Evolutionary conservation across 2,888 invertebrate genomes (phyloP), one percentile per base, ranked within the genome.

Genomic region (Sarcophaga rosellei): DNA sequence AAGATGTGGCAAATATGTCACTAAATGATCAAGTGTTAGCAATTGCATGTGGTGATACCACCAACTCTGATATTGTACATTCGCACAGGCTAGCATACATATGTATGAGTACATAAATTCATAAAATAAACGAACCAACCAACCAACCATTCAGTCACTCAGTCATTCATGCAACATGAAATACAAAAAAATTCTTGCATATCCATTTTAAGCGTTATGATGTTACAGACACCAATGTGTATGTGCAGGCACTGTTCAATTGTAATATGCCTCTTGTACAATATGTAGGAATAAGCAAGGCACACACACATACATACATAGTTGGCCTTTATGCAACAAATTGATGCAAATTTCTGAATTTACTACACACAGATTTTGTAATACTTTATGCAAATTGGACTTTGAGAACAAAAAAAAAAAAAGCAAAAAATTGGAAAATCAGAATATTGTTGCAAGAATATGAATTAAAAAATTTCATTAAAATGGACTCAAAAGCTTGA

Each of bases 11-110:
- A 80, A 81, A 83, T 81, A 80, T 83, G 83, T 86, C 86, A 86
- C 86, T 81, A 86, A 86, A 80, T 86, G 86, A 86, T 86, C 86
- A 83, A 86, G 86, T 86, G 83, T 86, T 86, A 81, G 86, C 78
- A 81, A 85, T 81, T 81, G 73, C 81, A 81, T 81, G 76, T 83
- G 86, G 83, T 76, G 75, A 80, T 79, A 68, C 85, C 81, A 81
- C 35, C 72, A 68, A 74, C 15, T 2, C 35, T 25, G 5, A 76
- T 81, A 57, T 59, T 78, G 74, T 69, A 74, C 78, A 79, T 63
- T 11, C 23, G 59, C 21, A 20, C 53, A 73, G 5, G 6, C 65
- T 35, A 23, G 35, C 53, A 53, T 45, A 69, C 69, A 76, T 20
- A 1, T 62, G 47, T 17, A 17, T 23, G 35, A 35, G 35, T 35